Base-by-base conservation (phyloP, 2,888 invertebrate genomes). In the Polyommatus iphigenia region DNA sequence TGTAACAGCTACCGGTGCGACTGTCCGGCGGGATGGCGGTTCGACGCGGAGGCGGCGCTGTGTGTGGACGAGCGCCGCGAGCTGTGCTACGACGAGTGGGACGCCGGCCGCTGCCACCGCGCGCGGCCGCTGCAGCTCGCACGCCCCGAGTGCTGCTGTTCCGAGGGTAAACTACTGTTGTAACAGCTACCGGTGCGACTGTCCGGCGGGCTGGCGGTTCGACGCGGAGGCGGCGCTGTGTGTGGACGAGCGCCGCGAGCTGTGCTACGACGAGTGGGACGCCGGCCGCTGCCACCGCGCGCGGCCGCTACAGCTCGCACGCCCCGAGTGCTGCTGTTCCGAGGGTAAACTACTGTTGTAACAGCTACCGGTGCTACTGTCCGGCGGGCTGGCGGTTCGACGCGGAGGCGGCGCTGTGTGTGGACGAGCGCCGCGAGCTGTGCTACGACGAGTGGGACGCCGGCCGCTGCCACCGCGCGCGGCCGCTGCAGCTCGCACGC, bases 61-160 rank as follows among this genome's bases (percentile, higher is more conserved):
- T 97, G 97, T 84, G 95, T 97, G 79, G 97, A 97, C 87, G 95
- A 96, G 59, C 91, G 97, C n/a, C 95, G 96, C 83, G 97, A 97
- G 83, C 94, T 96, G 59, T 97, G 97, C 87, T 97, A 96, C 87
- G 96, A 97, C 84, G 89, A 91, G 76, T 92, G 88, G 89, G 87
- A 87, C 10, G 80, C 78, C 2, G 93, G 93, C 0, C 86, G 93
- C 71, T 94, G 93, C 80, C 93, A 94, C 83, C 82, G 82, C 13
- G 93, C 93, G 15, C 82, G 93, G 0, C 88, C 93, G 20, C 83
- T 92, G 81, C 89, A 91, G 82, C 87, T 94, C 13, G 86, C 86
- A 0, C 82, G 90, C 2, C 87, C 93, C 0, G 92, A 93, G 79
- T 94, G 93, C n/a, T n/a, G n/a, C n/a, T n/a, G n/a, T n/a, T n/a